Evolutionary conservation across 2,888 invertebrate genomes (phyloP).

Genomic region (Alsophila aescularia): DNA sequence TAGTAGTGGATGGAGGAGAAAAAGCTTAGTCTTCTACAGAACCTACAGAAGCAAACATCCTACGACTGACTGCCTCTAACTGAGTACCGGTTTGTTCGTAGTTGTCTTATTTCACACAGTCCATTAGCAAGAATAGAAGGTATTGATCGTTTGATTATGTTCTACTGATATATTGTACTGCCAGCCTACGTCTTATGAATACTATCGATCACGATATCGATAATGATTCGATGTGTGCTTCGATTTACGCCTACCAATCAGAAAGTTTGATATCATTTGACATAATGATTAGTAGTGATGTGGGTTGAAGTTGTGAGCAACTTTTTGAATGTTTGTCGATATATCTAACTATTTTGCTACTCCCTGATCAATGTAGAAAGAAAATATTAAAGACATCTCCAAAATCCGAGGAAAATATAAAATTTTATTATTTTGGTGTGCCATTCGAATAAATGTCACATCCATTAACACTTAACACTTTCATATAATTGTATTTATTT

Average conservation of each 20-base stretch:
- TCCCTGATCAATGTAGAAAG: too few species aligned
- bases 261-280: constrained; percentile 30
- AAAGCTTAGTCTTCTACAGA: too few species aligned
- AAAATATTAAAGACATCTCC: too few species aligned
- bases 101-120: constrained; percentile 1
- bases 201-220: constrained; percentile 36
- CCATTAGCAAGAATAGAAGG: constrained; percentile 7
- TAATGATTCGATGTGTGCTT: constrained; percentile 27
- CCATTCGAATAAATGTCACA: too few species aligned
- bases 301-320: background rate
- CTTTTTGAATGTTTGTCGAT: background rate
- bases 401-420: too few species aligned
- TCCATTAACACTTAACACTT: too few species aligned
- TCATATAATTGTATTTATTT: too few species aligned
- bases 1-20: too few species aligned
- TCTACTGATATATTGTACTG: constrained; percentile 17
- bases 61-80: too few species aligned
- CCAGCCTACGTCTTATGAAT: constrained; percentile 15
- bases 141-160: constrained; percentile 15
- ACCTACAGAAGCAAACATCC: too few species aligned
- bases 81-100: background rate
- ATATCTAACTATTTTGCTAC: too few species aligned
- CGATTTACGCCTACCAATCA: constrained; percentile 37
- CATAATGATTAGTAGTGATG: constrained; percentile 24
- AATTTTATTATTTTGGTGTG: too few species aligned